These are phyloP conservation scores for Scytalopus superciliaris DNA, from an alignment of 2,113 vertebrate genomes.

Conservation along the genomic window DNA sequence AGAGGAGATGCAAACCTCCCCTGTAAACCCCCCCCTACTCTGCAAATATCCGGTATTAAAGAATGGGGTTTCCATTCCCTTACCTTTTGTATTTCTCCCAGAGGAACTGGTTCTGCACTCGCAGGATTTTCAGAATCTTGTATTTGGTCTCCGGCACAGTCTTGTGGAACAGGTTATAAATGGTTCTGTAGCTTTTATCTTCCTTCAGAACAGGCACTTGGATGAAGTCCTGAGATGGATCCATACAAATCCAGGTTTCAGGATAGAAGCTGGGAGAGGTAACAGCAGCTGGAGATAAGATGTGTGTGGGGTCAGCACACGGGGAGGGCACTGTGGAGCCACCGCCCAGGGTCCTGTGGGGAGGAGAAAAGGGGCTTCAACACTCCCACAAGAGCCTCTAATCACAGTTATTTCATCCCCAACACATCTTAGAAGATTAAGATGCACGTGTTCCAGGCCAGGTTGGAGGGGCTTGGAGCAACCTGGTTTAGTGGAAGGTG, in stretches of 20 bases:
- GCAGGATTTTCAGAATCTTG: constrained; percentile 90
- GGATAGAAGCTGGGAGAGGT: constrained; percentile 88
- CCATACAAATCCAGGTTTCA: constrained; percentile 96
- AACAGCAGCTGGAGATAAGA: constrained; percentile 80
- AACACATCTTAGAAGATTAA: rapidly evolving
- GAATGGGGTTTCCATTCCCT: constrained; percentile 1
- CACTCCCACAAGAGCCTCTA: neutral
- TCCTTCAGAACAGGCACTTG: constrained; percentile 95
- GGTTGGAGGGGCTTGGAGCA: neutral
- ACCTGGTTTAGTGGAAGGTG: neutral
- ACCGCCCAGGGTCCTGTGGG: constrained; percentile 85
- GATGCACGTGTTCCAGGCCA: neutral
- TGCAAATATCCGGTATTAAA: neutral
- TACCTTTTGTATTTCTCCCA: constrained; percentile 99
- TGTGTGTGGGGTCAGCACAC: constrained; percentile 65
- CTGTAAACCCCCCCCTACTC: neutral
- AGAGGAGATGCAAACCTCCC: neutral
- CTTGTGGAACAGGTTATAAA: constrained; percentile 99
- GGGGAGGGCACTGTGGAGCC: constrained; percentile 64
- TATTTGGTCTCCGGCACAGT: constrained; percentile 98
- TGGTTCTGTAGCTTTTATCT: constrained; percentile 95
- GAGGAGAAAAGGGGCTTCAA: neutral
- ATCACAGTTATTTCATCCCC: neutral
- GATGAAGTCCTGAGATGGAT: constrained; percentile 91
- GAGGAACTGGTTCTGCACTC: constrained; percentile 97